Percentiles rank a stretch among this genome's conserved stretches.
phyloP scores from a whole-genome alignment of 2,888 invertebrate species.

The Drosophila vallismaia region DNA sequence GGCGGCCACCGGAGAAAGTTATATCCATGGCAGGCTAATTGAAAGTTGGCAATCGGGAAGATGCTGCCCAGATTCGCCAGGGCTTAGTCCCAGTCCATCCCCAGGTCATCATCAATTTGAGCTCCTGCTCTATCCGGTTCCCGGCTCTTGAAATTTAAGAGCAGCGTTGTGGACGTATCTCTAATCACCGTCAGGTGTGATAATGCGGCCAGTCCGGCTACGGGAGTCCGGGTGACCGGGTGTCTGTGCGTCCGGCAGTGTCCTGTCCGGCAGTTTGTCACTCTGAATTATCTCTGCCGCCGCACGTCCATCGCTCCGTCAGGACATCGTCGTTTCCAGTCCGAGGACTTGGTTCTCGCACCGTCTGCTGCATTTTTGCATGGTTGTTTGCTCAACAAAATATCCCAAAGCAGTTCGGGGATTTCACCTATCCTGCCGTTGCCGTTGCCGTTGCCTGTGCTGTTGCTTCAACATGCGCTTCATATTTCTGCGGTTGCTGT shows the following conservation, averaged over 20 bases:
- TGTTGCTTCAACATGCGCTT: conserved; percentile 46
- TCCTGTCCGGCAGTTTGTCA: conserved; percentile 64
- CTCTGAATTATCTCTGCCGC: conserved; percentile 40
- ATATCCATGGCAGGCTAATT: conserved; percentile 17
- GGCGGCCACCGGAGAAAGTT: conserved; percentile 18
- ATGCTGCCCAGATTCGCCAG: not conserved
- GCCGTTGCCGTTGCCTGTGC: conserved; percentile 14
- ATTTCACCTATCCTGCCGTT: conserved; percentile 40
- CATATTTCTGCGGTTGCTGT: conserved; percentile 73
- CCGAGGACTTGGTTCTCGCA: conserved; percentile 26
- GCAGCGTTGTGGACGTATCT: conserved; percentile 25
- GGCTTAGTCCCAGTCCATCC: conserved; percentile 5
- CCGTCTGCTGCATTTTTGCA: conserved; percentile 60
- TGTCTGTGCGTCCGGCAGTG: conserved; percentile 12
- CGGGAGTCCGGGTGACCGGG: conserved; percentile 11
- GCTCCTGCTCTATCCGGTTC: conserved; percentile 23
- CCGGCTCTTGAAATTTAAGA: conserved; percentile 46
- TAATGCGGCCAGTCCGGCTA: conserved; percentile 53
- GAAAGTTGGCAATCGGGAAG: conserved; percentile 7
- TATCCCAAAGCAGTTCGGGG: conserved; percentile 64
- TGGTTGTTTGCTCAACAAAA: conserved; percentile 63
- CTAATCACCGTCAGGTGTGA: conserved; percentile 68
- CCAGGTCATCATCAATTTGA: conserved; percentile 50
- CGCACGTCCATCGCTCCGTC: conserved; percentile 12
- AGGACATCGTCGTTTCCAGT: conserved; percentile 4